Evolutionary conservation across 2,113 vertebrate genomes (phyloP).

Genomic region (Pachyramphus minor): DNA sequence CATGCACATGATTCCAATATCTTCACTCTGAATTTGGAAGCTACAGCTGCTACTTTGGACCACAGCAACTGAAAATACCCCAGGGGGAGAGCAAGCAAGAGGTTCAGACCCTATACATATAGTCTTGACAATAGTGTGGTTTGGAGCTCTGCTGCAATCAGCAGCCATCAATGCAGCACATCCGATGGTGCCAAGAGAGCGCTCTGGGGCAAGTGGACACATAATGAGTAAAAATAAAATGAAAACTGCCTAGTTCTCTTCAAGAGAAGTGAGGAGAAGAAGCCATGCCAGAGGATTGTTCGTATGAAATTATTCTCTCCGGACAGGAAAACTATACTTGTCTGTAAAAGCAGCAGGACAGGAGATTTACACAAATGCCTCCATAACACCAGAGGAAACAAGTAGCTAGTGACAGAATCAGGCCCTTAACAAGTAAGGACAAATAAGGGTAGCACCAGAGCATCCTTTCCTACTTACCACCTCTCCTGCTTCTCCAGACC

Average conservation of each 20-base stretch:
- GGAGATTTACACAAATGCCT: not conserved
- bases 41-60: constrained; percentile 11
- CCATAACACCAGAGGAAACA: not conserved
- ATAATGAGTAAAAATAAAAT: not conserved
- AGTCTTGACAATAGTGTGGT: not conserved
- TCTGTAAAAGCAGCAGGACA: not conserved
- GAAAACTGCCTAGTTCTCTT: not conserved
- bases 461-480: not conserved
- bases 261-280: not conserved
- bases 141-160: not conserved
- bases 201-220: not conserved
- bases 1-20: constrained; percentile 10
- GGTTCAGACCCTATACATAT: not conserved
- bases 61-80: not conserved
- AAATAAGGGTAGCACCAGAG: not conserved
- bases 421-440: not conserved
- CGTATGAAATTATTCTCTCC: not conserved
- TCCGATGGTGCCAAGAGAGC: not conserved
- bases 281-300: not conserved
- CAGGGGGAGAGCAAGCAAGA: not conserved
- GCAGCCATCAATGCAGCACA: not conserved
- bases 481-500: not conserved
- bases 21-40: not conserved
- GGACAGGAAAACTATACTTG: not conserved
- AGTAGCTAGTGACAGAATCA: accelerated